A percentile compares a stretch with the other conserved stretches of the same genome.
Evolutionary conservation across 2,888 invertebrate species (phyloP).

Genomic region (Bimastos eiseni): DNA sequence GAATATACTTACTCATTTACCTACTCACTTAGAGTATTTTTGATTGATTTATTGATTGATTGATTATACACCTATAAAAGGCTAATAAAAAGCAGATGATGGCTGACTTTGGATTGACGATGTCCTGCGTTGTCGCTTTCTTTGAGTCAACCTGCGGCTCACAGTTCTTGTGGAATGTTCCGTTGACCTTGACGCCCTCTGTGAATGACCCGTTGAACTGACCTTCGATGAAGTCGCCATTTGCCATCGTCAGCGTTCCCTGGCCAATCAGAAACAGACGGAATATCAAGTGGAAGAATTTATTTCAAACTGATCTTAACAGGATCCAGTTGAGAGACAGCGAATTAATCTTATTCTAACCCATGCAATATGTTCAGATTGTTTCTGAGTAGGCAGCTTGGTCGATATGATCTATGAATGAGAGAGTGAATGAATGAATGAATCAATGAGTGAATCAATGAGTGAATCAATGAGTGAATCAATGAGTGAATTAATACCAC

Average conservation of each 20-base stretch:
- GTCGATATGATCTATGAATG: too few relatives aligned
- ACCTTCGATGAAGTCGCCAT: constrained; percentile 77
- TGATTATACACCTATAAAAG: neutral
- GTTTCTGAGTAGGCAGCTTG: too few relatives aligned
- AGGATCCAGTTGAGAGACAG: too few relatives aligned
- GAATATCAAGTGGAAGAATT: neutral
- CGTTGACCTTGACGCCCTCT: constrained; percentile 78
- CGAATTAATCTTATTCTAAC: too few relatives aligned
- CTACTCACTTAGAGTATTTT: too few relatives aligned
- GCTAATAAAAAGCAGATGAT: neutral
- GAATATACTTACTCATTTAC: too few relatives aligned
- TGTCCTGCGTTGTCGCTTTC: neutral
- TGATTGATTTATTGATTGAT: neutral
- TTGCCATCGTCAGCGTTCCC: constrained; percentile 78
- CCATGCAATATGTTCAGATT: too few relatives aligned
- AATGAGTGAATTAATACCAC: too few relatives aligned
- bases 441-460: too few relatives aligned
- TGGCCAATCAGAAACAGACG: constrained; percentile 38
- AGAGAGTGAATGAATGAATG: too few relatives aligned
- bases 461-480: too few relatives aligned
- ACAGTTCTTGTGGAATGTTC: constrained; percentile 66
- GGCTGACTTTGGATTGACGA: constrained; percentile 14
- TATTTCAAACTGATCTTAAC: too few relatives aligned
- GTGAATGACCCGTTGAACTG: constrained; percentile 74
- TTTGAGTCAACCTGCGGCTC: constrained; percentile 28